phyloP scores from a whole-genome alignment of 2,888 invertebrate genomes.

The Conchocele bisecta region DNA sequence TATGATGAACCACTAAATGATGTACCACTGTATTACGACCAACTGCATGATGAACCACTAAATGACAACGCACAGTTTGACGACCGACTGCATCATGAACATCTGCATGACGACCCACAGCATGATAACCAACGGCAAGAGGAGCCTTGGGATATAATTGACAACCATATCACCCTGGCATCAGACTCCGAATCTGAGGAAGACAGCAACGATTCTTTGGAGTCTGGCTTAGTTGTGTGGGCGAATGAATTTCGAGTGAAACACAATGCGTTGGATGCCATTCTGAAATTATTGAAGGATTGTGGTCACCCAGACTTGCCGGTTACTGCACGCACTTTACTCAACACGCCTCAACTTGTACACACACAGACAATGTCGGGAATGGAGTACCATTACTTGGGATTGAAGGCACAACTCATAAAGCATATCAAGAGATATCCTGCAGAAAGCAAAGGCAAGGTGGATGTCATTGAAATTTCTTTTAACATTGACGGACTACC shows the following conservation, averaged over 20 bases:
- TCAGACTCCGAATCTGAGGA: not conserved
- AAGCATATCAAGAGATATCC: not conserved
- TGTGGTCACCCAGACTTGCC: constrained; percentile 9
- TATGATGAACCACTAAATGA: too few relatives aligned
- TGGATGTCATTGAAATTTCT: not conserved
- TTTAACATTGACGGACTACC: constrained; percentile 6
- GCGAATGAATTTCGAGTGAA: constrained; percentile 2
- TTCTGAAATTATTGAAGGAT: constrained; percentile 7
- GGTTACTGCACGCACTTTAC: not conserved
- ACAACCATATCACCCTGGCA: too few relatives aligned
- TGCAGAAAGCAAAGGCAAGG: not conserved
- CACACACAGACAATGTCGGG: not conserved
- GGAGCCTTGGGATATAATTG: too few relatives aligned
- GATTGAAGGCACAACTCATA: not conserved
- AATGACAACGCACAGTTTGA: too few relatives aligned
- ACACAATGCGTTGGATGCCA: constrained; percentile 9
- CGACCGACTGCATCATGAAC: too few relatives aligned
- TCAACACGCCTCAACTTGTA: not conserved
- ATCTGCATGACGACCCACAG: too few relatives aligned
- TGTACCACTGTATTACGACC: too few relatives aligned
- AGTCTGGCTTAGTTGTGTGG: not conserved
- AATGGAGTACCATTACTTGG: constrained; percentile 11
- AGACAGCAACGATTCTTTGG: not conserved
- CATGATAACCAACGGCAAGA: too few relatives aligned
- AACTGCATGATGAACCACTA: too few relatives aligned